Evolutionary conservation across 2,888 invertebrate species (phyloP), one percentile per base, ranked within the genome.

Genomic region (Apamea monoglypha): DNA sequence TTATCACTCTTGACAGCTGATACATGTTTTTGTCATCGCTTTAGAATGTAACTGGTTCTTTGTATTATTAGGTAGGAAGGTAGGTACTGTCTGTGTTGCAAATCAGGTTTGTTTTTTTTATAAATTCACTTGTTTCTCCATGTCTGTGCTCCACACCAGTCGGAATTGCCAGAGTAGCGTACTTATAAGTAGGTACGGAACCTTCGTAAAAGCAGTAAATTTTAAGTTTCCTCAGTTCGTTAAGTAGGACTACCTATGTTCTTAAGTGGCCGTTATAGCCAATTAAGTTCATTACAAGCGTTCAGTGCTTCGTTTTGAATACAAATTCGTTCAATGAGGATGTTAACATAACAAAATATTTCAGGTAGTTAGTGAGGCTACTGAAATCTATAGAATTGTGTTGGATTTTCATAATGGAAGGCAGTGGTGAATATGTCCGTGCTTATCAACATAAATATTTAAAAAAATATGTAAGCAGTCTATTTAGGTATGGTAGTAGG

Each of bases 251-350:
- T 64, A 59, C 12, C 56, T 59, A 76, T 74, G 77, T 69, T 81
- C 69, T 63, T 78, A 83, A 75, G 81, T 81, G 82, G 86, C 80
- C 87, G 88, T 91, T 91, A 91, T 89, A 88, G 91, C 90, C 93
- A 94, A 94, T 93, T 94, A 93, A 76, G 84, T 83, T 90, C 87
- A 91, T 90, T 89, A 89, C 83, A 81, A 85, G 71, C 79, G 86
- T 78, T 90, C 78, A 86, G 85, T 78, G 90, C 68, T 81, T 84
- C 80, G 83, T 83, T 85, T 88, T 90, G 94, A 94, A 94, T 93
- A 93, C 93, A 91, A 92, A 94, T 91, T 89, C 87, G 88, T 89
- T 84, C 90, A 90, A 91, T 86, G 89, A 89, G 90, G 88, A 90
- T 89, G 86, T 84, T 83, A 75, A 88, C 84, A 86, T 80, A 81